A percentile compares a stretch with the other conserved stretches of the same genome.
Evolutionary conservation across 2,888 invertebrate genomes (phyloP).

Genomic region (Drosophila austrosaltans): DNA sequence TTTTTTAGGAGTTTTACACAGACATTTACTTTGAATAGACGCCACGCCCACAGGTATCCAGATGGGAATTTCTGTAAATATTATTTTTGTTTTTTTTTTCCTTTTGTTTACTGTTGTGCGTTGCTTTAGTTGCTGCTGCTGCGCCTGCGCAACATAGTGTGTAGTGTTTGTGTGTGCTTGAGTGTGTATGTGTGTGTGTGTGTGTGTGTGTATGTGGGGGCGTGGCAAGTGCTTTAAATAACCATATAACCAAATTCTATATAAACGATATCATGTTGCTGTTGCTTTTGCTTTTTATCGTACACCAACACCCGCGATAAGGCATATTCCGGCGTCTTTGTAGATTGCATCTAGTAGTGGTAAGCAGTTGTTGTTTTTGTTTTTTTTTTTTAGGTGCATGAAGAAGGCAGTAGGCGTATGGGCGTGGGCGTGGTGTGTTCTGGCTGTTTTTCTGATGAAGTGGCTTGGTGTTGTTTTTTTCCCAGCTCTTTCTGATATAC

Average conservation of each 20-base stretch:
- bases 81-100: slow-evolving; percentile 41
- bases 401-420: slow-evolving; percentile 45
- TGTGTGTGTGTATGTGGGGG: slow-evolving; percentile 18
- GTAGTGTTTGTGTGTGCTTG: slow-evolving; percentile 3
- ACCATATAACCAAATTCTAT: slow-evolving; percentile 29
- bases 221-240: slow-evolving; percentile 48
- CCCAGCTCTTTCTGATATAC: slow-evolving; percentile 23
- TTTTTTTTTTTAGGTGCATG: slow-evolving; percentile 47
- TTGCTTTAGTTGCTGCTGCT: slow-evolving; percentile 56
- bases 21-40: slow-evolving; percentile 64
- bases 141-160: slow-evolving; percentile 71
- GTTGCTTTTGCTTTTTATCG: slow-evolving; percentile 42
- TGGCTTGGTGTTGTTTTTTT: slow-evolving; percentile 34
- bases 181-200: slow-evolving; percentile 24
- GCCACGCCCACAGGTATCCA: slow-evolving; percentile 82
- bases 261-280: slow-evolving; percentile 24
- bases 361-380: slow-evolving; percentile 37
- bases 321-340: slow-evolving; percentile 49
- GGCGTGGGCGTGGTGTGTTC: slow-evolving; percentile 38
- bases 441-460: background rate
- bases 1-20: background rate
- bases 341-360: slow-evolving; percentile 51
- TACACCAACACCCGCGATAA: slow-evolving; percentile 67
- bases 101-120: slow-evolving; percentile 36
- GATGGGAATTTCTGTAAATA: slow-evolving; percentile 82